Conservation (phyloP, 2,797 vertebrate species). For the Eidolon dupreanum region DNA sequence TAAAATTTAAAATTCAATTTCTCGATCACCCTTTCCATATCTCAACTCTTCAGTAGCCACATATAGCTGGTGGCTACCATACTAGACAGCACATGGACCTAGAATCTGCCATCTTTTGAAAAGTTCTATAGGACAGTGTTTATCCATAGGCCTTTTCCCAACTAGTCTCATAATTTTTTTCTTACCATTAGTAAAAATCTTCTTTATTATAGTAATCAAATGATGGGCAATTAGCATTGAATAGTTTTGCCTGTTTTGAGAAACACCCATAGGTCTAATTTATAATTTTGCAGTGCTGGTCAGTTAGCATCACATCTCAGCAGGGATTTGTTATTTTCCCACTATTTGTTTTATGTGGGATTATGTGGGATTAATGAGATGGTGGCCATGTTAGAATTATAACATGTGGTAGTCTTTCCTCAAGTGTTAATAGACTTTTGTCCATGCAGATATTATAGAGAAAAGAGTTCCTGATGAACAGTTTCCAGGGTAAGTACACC, state of each 20-base stretch:
- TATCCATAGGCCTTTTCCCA: not conserved
- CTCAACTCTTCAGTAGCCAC: not conserved
- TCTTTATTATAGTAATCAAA: not conserved
- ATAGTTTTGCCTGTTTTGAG: not conserved
- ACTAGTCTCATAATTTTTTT: not conserved
- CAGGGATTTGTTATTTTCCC: not conserved
- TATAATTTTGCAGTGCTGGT: not conserved
- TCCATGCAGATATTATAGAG: not conserved
- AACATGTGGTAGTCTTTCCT: not conserved
- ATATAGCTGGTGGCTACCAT: not conserved
- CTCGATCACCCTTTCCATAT: not conserved
- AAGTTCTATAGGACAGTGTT: not conserved
- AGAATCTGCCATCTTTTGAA: not conserved
- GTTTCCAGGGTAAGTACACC: not conserved
- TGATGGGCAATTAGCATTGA: not conserved
- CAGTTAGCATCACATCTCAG: not conserved
- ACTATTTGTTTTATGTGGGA: not conserved
- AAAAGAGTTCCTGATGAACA: not conserved
- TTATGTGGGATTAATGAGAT: not conserved
- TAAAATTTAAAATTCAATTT: constrained; percentile 2
- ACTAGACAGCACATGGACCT: not conserved
- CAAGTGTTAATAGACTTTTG: not conserved
- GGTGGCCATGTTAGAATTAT: not conserved
- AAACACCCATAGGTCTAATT: not conserved
- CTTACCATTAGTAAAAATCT: not conserved